Percentiles rank a stretch among this genome's conserved stretches.
phyloP scores from a whole-genome alignment of 2,113 vertebrate genomes.

The Xiphophorus hellerii region DNA sequence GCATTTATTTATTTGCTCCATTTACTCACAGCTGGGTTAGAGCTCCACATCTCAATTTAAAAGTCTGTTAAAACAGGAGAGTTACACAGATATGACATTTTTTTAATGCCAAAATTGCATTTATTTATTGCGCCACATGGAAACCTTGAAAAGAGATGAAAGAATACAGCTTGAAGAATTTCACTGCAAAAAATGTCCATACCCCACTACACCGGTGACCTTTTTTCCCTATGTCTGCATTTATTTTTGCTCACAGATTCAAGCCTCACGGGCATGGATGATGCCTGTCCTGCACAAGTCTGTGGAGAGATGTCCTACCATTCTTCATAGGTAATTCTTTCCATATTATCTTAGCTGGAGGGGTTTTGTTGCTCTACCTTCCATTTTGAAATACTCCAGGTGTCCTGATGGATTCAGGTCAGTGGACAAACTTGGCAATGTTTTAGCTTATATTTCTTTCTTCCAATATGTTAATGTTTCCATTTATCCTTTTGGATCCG shows the following conservation, averaged over 20 bases:
- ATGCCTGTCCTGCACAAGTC: constrained; percentile 7
- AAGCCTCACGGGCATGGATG: background rate
- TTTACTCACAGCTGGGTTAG: background rate
- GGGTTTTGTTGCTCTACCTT: constrained; percentile 14
- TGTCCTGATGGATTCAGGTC: constrained; percentile 27
- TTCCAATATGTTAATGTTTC: background rate
- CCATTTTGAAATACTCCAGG: constrained; percentile 9
- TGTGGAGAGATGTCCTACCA: constrained; percentile 9
- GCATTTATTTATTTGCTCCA: background rate
- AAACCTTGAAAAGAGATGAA: too few relatives aligned
- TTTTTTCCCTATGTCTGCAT: background rate
- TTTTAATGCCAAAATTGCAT: background rate
- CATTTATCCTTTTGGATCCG: background rate
- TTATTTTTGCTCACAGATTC: constrained; percentile 19
- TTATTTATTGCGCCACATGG: too few relatives aligned
- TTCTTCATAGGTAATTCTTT: background rate
- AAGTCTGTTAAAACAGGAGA: background rate
- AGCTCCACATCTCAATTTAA: background rate
- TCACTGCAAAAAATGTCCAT: background rate
- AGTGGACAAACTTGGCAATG: constrained; percentile 2
- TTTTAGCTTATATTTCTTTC: background rate
- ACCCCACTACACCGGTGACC: too few relatives aligned
- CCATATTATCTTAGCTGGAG: constrained; percentile 5
- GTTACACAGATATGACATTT: background rate
- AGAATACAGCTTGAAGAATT: too few relatives aligned